These are phyloP conservation scores for Metopolophium dirhodum DNA, from an alignment of 1,140 invertebrate genomes.

Conservation along the genomic window DNA sequence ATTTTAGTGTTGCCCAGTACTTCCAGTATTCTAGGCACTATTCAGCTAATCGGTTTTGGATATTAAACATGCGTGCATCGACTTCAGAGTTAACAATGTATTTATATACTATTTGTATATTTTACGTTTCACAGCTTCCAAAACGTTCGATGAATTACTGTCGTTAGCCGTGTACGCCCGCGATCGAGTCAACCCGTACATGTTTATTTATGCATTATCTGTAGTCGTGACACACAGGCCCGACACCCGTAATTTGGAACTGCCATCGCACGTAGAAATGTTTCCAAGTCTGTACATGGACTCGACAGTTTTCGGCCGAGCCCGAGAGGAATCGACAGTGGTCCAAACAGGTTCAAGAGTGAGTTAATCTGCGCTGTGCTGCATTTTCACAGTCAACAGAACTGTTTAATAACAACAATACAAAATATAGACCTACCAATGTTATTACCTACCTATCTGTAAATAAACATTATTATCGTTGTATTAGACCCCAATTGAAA, in stretches of 20 bases:
- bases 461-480: not conserved
- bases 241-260: constrained; percentile 74
- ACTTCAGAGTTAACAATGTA: not conserved
- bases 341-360: constrained; percentile 71
- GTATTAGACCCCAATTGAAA: constrained; percentile 68
- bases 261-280: constrained; percentile 74
- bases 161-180: constrained; percentile 69
- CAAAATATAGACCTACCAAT: not conserved
- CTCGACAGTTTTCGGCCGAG: constrained; percentile 71
- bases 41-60: not conserved
- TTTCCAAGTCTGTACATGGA: constrained; percentile 83
- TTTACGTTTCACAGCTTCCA: constrained; percentile 13
- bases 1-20: not conserved
- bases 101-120: not conserved
- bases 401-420: not conserved
- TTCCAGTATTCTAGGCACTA: not conserved
- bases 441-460: constrained; percentile 60
- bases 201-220: constrained; percentile 79
- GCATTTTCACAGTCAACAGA: not conserved
- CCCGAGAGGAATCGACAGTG: constrained; percentile 73
- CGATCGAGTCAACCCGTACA: constrained; percentile 76
- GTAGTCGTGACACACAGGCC: constrained; percentile 77
- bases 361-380: constrained; percentile 60
- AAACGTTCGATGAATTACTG: constrained; percentile 36
- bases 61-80: not conserved